Evolutionary conservation across 1,140 invertebrate genomes (phyloP), one percentile per base, ranked within the genome.

Genomic region (Brachionus manjavacas): DNA sequence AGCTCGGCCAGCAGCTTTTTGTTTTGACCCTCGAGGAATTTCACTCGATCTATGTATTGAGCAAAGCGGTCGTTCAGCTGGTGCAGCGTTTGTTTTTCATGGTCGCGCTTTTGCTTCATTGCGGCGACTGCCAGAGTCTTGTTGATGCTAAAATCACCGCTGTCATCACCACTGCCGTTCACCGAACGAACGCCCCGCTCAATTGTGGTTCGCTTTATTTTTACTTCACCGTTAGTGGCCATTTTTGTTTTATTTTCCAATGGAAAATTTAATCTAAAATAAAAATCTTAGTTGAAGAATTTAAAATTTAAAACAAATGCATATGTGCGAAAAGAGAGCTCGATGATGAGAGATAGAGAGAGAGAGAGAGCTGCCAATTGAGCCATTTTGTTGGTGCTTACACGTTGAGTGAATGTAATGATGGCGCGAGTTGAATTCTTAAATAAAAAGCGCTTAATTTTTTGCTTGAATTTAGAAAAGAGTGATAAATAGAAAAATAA

Each of bases 1-100:
- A 84, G 35, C n/a, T 64, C 72, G 14, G 46, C 43, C 28, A 70
- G 74, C 25, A 84, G 35, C 35, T 79, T 43, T 35, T 80, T 78
- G 46, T 84, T 84, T 39, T 66, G 52, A 39, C 31, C 39, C 78
- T 84, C 84, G 16, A 84, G 31, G 35, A 60, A 84, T 70, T 79
- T 78, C n/a, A 84, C 84, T n/a, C 84, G 84, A 9, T 84, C 72
- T 12, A 84, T 46, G 68, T 84, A 84, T n/a, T 52, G 35, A 9
- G 84, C 46, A 52, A 84, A 84, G 8, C 84, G 49, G 35, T 84
- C 60, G 23, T 84, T 84, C 12, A 84, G 46, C 16, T 79, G 35
- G 39, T 28, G 35, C 16, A 84, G 31, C n/a, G 31, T 46, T 70
- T 78, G 35, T 35, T 84, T 84, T 16, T 84, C 84, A 25, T 79